Percentiles rank a stretch among this genome's conserved stretches.
These are phyloP conservation scores for Chaetops frenatus DNA, from an alignment of 2,113 vertebrate species.

Conservation along the genomic window DNA sequence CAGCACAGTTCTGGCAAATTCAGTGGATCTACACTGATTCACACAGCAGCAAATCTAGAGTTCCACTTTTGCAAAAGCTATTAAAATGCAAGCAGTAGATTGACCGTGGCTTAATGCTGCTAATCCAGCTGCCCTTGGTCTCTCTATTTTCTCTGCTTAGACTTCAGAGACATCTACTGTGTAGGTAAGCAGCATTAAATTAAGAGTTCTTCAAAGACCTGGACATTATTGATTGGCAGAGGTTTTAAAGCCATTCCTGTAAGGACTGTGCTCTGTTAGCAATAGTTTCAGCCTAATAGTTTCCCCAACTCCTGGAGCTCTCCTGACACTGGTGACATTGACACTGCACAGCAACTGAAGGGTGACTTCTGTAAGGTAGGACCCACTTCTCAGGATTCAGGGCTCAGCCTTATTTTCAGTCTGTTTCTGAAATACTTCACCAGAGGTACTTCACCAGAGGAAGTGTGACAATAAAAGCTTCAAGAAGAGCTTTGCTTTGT, in stretches of 20 bases:
- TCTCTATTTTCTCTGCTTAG: not conserved
- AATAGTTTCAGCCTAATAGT: not conserved
- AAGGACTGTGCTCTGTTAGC: not conserved
- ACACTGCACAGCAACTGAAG: not conserved
- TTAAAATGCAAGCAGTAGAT: slow-evolving; percentile 19
- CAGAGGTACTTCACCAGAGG: not conserved
- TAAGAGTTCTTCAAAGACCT: slow-evolving; percentile 32
- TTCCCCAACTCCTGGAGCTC: not conserved
- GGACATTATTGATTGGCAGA: not conserved
- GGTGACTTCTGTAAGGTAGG: not conserved
- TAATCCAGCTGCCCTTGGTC: slow-evolving; percentile 1
- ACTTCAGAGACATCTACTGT: not conserved
- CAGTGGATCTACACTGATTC: not conserved
- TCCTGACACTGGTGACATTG: not conserved
- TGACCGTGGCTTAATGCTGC: not conserved
- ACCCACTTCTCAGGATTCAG: not conserved
- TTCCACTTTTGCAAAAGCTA: not conserved
- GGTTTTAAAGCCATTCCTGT: not conserved
- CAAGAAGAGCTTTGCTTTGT: not conserved
- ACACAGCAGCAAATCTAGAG: not conserved
- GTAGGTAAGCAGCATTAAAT: slow-evolving; percentile 25
- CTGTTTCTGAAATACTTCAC: not conserved
- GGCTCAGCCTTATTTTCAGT: not conserved
- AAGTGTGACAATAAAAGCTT: not conserved
- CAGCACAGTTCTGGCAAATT: not conserved